These are phyloP conservation scores for Dromius quadrimaculatus DNA, from an alignment of 2,888 invertebrate genomes.

Conservation along the genomic window DNA sequence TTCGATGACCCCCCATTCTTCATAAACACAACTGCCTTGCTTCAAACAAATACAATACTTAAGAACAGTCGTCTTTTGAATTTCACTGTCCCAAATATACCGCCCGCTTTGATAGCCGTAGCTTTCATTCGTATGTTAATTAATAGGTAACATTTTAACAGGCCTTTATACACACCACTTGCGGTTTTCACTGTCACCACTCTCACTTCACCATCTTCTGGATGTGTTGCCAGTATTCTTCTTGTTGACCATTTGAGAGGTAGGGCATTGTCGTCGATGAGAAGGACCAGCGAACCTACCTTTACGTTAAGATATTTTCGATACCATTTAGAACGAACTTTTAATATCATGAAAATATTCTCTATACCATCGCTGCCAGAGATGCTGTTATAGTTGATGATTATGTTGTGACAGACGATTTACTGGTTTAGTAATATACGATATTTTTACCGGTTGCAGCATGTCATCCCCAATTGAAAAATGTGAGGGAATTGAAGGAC, in stretches of 20 bases:
- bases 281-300: neutral
- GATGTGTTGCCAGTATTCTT: neutral
- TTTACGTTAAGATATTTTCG: neutral
- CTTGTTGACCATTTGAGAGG: neutral
- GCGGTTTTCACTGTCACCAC: neutral
- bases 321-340: neutral
- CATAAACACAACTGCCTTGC: too few relatives aligned
- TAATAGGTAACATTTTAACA: too few relatives aligned
- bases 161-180: neutral
- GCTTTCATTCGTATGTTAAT: too few relatives aligned
- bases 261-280: neutral
- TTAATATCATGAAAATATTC: constrained; percentile 7
- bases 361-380: constrained; percentile 2
- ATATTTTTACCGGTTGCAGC: neutral
- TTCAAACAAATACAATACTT: too few relatives aligned
- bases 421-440: neutral
- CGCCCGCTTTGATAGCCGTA: too few relatives aligned
- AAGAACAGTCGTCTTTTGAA: too few relatives aligned
- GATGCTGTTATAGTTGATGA: neutral
- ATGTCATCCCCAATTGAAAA: constrained; percentile 33
- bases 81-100: too few relatives aligned
- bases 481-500: constrained; percentile 11
- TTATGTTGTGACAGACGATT: neutral
- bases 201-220: neutral
- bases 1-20: too few relatives aligned